phyloP scores from a whole-genome alignment of 2,797 vertebrate species.

The Ceryle rudis region DNA sequence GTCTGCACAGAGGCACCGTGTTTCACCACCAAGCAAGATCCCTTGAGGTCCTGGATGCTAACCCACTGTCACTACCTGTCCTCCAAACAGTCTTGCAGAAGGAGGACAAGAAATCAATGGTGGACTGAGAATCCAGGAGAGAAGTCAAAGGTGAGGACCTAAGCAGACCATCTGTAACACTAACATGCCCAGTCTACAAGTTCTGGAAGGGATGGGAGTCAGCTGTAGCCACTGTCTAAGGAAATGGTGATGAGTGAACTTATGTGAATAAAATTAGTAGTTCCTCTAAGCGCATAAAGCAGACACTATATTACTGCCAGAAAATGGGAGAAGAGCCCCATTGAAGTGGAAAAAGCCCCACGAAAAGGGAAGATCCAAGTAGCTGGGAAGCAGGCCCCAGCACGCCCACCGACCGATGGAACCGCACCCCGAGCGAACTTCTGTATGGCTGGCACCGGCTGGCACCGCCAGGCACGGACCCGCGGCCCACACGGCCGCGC shows the following conservation, averaged over 20 bases:
- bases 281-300: neutral
- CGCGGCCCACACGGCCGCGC: neutral
- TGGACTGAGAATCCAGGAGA: neutral
- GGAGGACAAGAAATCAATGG: neutral
- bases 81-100: neutral
- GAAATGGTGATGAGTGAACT: neutral
- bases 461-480: accelerated
- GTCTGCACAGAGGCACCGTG: accelerated
- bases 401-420: neutral
- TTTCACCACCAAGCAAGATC: neutral
- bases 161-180: accelerated
- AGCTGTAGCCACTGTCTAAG: neutral
- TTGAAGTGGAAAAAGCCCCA: accelerated
- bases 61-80: neutral
- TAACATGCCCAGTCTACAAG: neutral
- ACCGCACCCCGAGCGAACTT: neutral
- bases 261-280: accelerated
- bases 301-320: neutral
- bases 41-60: neutral
- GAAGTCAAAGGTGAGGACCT: neutral
- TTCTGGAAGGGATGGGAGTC: neutral
- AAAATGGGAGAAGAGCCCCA: neutral
- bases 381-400: accelerated
- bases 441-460: accelerated
- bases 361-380: accelerated